A percentile compares a stretch with the other conserved stretches of the same genome.
These are phyloP conservation scores for Anarsia innoxiella DNA, from an alignment of 2,888 invertebrate species.

Conservation along the genomic window DNA sequence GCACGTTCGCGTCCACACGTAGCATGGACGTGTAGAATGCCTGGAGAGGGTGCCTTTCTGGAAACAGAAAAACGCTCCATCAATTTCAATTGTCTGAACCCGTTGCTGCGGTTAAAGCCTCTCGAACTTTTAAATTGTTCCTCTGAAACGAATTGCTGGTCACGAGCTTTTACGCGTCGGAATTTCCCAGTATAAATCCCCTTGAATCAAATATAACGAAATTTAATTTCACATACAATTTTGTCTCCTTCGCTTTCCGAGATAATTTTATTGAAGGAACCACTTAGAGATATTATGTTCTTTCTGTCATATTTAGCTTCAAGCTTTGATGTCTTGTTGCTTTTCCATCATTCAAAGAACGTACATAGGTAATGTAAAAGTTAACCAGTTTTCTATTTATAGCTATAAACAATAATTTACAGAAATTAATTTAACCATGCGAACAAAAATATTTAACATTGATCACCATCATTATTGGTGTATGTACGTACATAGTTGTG, in stretches of 20 bases:
- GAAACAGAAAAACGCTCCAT: conserved; percentile 1
- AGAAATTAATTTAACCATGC: no score
- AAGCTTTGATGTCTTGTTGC: no score
- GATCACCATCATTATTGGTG: no score
- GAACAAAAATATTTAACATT: no score
- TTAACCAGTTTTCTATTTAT: no score
- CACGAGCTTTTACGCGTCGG: not conserved
- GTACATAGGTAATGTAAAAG: no score
- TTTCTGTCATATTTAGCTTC: no score
- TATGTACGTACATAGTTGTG: no score
- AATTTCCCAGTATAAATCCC: not conserved
- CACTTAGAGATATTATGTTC: no score
- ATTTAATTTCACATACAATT: conserved; percentile 22
- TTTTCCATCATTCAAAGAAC: no score
- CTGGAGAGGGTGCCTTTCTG: not conserved
- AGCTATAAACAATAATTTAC: no score
- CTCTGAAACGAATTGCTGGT: not conserved
- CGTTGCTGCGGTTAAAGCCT: not conserved
- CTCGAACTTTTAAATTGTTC: not conserved
- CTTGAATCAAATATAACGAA: conserved; percentile 19
- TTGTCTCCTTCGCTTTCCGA: not conserved
- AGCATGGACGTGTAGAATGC: not conserved
- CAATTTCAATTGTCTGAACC: conserved; percentile 1
- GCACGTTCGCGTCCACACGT: not conserved
- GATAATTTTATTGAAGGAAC: conserved; percentile 21